phyloP scores from a whole-genome alignment of 2,113 vertebrate species.

The Girardinichthys multiradiatus region DNA sequence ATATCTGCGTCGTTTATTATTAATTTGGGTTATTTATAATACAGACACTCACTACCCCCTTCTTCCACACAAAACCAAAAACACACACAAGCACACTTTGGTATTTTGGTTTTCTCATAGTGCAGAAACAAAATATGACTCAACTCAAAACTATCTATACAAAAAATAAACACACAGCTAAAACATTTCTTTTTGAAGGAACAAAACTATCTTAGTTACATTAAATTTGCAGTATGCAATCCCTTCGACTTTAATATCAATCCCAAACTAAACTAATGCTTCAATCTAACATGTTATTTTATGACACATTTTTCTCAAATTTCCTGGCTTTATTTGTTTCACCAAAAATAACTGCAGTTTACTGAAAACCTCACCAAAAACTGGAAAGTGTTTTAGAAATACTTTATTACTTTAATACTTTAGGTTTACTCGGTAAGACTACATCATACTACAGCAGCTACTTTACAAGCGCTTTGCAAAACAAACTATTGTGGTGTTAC shows the following conservation, averaged over 20 bases:
- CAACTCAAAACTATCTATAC: neutral
- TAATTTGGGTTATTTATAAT: conserved; percentile 83
- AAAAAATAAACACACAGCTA: neutral
- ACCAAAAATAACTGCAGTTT: neutral
- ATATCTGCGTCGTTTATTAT: conserved; percentile 80
- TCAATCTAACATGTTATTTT: neutral
- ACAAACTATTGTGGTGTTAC: neutral
- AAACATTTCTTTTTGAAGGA: neutral
- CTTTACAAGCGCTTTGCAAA: neutral
- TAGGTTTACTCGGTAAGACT: neutral
- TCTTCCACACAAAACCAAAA: neutral
- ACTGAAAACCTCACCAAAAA: neutral
- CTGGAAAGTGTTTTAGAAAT: too few relatives aligned
- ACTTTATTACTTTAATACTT: neutral
- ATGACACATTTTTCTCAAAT: neutral
- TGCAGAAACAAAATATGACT: conserved; percentile 14
- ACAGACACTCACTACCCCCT: conserved; percentile 40
- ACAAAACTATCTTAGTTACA: neutral
- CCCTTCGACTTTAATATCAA: neutral
- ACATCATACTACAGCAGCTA: neutral
- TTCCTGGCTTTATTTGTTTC: neutral
- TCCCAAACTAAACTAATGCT: neutral
- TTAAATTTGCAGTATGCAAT: too few relatives aligned
- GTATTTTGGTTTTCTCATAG: conserved; percentile 9
- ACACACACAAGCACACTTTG: neutral